A percentile compares a stretch with the other conserved stretches of the same genome.
Conservation (phyloP, 2,113 vertebrate species). For the Lethenteron camtschaticum region DNA sequence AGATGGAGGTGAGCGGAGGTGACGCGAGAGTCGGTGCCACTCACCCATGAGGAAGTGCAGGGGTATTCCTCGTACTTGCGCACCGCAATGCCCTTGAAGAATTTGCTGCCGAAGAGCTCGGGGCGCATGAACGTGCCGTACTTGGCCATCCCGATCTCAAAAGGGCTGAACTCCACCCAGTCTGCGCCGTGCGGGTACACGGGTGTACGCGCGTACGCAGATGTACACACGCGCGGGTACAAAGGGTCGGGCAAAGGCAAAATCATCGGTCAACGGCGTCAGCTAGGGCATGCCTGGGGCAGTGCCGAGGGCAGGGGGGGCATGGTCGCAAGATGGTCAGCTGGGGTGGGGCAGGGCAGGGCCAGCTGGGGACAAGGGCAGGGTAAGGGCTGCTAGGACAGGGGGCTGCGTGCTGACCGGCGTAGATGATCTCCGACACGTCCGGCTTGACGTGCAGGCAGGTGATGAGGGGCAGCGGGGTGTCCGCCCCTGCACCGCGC, state of each 20-base stretch:
- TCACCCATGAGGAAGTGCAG: slow-evolving; percentile 93
- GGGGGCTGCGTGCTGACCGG: slow-evolving; percentile 28
- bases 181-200: slow-evolving; percentile 24
- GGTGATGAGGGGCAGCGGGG: slow-evolving; percentile 73
- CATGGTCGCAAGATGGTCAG: too few species aligned
- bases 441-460: slow-evolving; percentile 92
- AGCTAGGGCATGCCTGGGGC: background rate
- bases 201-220: too few species aligned
- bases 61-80: slow-evolving; percentile 74
- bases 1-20: too few species aligned
- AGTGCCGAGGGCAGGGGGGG: background rate
- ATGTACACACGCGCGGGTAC: too few species aligned
- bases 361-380: background rate
- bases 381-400: too few species aligned
- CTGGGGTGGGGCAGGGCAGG: too few species aligned
- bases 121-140: slow-evolving; percentile 95
- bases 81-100: slow-evolving; percentile 82
- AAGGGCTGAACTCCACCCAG: slow-evolving; percentile 92
- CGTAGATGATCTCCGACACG: slow-evolving; percentile 95
- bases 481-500: slow-evolving; percentile 41
- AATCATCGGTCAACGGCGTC: background rate
- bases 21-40: slow-evolving; percentile 11
- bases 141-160: slow-evolving; percentile 95
- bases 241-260: slow-evolving; percentile 3
- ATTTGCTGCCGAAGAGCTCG: slow-evolving; percentile 83